phyloP scores from a whole-genome alignment of 2,888 invertebrate species.

The Suillia variegata region DNA sequence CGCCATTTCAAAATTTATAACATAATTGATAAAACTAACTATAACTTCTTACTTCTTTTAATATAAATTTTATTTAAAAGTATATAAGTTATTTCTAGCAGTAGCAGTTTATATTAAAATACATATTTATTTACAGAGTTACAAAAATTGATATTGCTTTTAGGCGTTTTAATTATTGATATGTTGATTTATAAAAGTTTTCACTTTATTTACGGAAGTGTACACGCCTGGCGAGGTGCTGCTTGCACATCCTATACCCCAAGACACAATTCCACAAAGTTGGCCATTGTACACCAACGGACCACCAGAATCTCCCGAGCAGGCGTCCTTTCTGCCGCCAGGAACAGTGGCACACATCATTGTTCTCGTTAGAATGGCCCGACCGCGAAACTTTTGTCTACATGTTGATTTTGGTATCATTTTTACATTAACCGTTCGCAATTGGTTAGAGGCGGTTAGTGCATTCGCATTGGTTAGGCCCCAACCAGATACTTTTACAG shows the following conservation, averaged over 20 bases:
- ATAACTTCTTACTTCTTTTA: no score
- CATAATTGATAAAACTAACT: no score
- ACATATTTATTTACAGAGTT: no score
- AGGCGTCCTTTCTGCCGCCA: slow-evolving; percentile 40
- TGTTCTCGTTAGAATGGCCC: slow-evolving; percentile 27
- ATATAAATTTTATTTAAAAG: no score
- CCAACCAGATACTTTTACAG: slow-evolving; percentile 47
- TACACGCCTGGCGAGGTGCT: slow-evolving; percentile 76
- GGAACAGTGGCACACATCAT: slow-evolving; percentile 42
- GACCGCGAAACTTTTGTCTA: neutral
- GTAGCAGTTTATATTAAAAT: no score
- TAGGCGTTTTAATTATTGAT: neutral
- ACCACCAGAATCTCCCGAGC: slow-evolving; percentile 50
- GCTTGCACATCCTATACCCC: slow-evolving; percentile 44
- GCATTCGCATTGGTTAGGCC: slow-evolving; percentile 40
- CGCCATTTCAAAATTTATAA: no score
- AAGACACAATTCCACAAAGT: slow-evolving; percentile 71
- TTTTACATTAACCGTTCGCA: slow-evolving; percentile 41
- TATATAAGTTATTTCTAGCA: no score
- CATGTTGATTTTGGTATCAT: neutral
- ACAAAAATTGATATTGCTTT: no score
- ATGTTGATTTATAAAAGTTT: neutral
- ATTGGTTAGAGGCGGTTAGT: slow-evolving; percentile 37
- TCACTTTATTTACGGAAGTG: slow-evolving; percentile 64
- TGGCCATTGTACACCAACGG: slow-evolving; percentile 38